phyloP scores from a whole-genome alignment of 2,888 invertebrate species.

The Eumacrocentrus americanus region DNA sequence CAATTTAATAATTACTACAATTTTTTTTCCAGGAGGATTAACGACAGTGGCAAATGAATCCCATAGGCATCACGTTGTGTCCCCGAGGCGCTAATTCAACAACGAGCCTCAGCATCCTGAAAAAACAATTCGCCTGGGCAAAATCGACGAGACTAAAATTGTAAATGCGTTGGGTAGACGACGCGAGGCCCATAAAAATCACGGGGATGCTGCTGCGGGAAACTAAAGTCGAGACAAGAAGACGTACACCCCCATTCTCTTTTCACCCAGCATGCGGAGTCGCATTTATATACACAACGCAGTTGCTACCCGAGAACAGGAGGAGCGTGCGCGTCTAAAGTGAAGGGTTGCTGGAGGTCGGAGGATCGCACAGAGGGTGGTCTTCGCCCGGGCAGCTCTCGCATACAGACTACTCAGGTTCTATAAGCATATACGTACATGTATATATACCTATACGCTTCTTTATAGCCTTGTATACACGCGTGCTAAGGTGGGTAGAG shows the following conservation, averaged over 20 bases:
- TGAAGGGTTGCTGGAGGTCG: conserved; percentile 34
- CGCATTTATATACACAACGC: conserved; percentile 12
- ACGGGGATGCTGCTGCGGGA: background rate
- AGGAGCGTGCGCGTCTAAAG: conserved; percentile 23
- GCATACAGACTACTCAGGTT: conserved; percentile 18
- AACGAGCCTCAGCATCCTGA: background rate
- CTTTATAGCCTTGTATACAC: conserved; percentile 17
- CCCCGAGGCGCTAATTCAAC: background rate
- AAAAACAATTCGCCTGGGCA: background rate
- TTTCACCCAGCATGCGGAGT: background rate
- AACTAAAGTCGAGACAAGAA: background rate
- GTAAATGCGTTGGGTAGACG: background rate
- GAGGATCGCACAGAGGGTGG: conserved; percentile 14
- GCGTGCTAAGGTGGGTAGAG: conserved; percentile 9
- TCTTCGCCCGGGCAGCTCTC: conserved; percentile 22
- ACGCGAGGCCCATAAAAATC: conserved; percentile 16
- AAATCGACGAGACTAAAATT: conserved; percentile 7
- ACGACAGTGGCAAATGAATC: no score
- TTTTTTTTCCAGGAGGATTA: no score
- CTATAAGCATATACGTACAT: conserved; percentile 9
- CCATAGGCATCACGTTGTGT: no score
- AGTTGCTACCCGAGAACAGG: conserved; percentile 32
- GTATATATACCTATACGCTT: conserved; percentile 21
- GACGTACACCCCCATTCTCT: background rate
- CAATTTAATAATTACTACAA: no score